phyloP scores from a whole-genome alignment of 2,113 vertebrate species.

The Semnornis frantzii region DNA sequence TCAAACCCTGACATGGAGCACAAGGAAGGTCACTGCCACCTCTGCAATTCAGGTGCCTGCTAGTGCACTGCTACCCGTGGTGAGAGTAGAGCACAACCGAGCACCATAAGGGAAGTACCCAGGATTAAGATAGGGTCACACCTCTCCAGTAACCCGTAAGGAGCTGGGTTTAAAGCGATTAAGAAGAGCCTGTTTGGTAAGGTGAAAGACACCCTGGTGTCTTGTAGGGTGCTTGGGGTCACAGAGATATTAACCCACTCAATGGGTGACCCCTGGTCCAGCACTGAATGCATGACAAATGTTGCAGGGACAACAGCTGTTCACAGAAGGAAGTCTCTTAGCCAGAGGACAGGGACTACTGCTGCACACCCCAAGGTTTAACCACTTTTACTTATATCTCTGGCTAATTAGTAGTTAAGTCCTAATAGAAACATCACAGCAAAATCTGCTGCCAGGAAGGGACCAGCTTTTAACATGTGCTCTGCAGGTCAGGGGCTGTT shows the following conservation, averaged over 20 bases:
- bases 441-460: constrained; percentile 8
- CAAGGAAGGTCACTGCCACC: not conserved
- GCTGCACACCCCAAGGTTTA: not conserved
- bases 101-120: not conserved
- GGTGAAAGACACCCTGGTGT: not conserved
- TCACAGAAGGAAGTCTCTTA: not conserved
- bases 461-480: not conserved
- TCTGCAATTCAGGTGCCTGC: not conserved
- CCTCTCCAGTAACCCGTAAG: not conserved
- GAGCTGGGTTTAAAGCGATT: not conserved
- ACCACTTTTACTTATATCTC: not conserved
- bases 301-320: not conserved
- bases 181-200: not conserved
- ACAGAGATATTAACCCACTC: not conserved
- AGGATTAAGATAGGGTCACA: accelerated
- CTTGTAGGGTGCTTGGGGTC: not conserved
- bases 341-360: not conserved
- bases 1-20: not conserved
- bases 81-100: not conserved
- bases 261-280: accelerated
- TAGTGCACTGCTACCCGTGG: accelerated
- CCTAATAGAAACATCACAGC: constrained; percentile 12
- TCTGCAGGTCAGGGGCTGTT: constrained; percentile 51
- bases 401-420: not conserved
- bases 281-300: not conserved